A percentile compares a stretch with the other conserved stretches of the same genome.
Conservation (phyloP, 2,888 invertebrate genomes). For the Autographa gamma region DNA sequence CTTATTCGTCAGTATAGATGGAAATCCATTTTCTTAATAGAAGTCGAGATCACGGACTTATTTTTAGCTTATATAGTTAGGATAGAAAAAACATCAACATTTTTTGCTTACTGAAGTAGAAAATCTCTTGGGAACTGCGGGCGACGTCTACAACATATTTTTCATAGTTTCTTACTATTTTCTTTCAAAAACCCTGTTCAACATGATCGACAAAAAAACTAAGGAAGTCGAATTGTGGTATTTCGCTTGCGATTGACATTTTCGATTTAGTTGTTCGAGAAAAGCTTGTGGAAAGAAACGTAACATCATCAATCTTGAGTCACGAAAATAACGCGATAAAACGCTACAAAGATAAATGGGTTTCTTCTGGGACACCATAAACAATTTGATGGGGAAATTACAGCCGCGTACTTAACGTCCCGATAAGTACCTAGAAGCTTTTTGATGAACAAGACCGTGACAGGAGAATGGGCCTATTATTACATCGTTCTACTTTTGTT, state of each 20-base stretch:
- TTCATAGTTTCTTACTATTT: neutral
- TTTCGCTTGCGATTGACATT: constrained; percentile 50
- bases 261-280: constrained; percentile 61
- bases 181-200: neutral
- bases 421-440: constrained; percentile 1
- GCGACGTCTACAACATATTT: neutral
- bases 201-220: constrained; percentile 12
- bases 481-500: neutral
- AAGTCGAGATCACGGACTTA: neutral
- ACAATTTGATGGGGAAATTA: constrained; percentile 32
- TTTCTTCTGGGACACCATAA: constrained; percentile 27
- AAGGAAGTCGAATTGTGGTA: constrained; percentile 30
- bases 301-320: constrained; percentile 60
- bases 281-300: constrained; percentile 39
- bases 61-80: neutral
- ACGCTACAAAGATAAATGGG: constrained; percentile 53
- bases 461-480: neutral
- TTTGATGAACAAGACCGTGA: neutral
- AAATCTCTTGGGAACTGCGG: neutral
- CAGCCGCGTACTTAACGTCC: constrained; percentile 13
- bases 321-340: constrained; percentile 54
- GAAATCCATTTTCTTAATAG: neutral
- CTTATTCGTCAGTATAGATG: neutral
- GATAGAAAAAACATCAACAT: neutral
- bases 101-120: neutral